Conservation (phyloP, 2,797 vertebrate species). For the Ceryle rudis region DNA sequence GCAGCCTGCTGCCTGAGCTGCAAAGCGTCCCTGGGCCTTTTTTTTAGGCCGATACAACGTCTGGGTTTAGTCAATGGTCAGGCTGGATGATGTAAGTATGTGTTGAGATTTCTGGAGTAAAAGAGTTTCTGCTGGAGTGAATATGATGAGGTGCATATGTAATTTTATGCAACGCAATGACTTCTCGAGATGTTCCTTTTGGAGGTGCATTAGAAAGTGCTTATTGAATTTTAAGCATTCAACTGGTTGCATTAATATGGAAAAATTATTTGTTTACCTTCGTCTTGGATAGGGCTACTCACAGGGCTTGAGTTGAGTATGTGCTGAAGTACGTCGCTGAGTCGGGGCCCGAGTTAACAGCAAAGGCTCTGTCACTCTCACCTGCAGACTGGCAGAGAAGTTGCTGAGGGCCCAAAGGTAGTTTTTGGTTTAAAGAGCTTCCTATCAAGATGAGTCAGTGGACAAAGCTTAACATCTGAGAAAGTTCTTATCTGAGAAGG, state of each 20-base stretch:
- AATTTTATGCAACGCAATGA: not conserved
- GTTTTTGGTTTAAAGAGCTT: conserved; percentile 20
- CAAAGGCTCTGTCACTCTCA: not conserved
- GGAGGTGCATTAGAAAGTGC: not conserved
- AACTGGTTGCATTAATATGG: not conserved
- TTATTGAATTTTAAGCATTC: not conserved
- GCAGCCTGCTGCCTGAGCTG: not conserved
- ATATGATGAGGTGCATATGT: not conserved
- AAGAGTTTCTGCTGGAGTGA: not conserved
- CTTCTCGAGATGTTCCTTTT: not conserved
- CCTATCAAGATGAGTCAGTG: conserved; percentile 21
- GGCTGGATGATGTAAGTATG: not conserved
- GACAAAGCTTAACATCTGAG: not conserved
- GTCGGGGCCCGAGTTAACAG: not conserved
- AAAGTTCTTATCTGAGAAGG: conserved; percentile 23
- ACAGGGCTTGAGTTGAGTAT: not conserved
- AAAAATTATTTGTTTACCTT: not conserved
- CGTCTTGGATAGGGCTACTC: not conserved
- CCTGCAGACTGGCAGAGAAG: not conserved
- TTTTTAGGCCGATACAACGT: not conserved
- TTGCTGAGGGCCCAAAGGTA: not conserved
- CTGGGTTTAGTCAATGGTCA: not conserved
- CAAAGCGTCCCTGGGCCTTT: not conserved
- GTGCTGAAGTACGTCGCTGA: not conserved
- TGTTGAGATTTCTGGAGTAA: not conserved